A percentile compares a stretch with the other conserved stretches of the same genome.
Conservation (phyloP, 2,888 invertebrate species). For the Drosophila rellima region DNA sequence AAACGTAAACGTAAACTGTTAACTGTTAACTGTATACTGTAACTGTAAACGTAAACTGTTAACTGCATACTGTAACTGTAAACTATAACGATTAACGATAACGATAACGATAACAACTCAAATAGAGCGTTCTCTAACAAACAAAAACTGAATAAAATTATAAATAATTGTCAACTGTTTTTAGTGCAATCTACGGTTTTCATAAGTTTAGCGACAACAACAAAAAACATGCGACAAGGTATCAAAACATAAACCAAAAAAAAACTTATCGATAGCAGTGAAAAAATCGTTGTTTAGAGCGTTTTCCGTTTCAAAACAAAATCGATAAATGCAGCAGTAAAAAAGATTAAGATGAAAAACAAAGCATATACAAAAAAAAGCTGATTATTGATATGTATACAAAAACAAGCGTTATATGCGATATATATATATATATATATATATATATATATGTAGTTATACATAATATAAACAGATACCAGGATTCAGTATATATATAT, state of each 20-base stretch:
- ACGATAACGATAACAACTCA: conserved; percentile 48
- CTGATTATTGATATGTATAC: conserved; percentile 16
- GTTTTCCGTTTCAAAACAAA: conserved; percentile 70
- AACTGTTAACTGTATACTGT: conserved; percentile 42
- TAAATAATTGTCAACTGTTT: conserved; percentile 69
- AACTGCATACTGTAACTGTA: conserved; percentile 28
- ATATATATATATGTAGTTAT: conserved; percentile 65
- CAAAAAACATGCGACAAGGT: conserved; percentile 29
- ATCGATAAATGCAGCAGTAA: conserved; percentile 17
- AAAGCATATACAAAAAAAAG: conserved; percentile 3
- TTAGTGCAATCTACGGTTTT: conserved; percentile 82
- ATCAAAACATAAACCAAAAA: conserved; percentile 21
- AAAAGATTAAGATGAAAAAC: background rate
- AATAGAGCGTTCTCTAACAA: conserved; percentile 54
- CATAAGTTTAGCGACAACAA: conserved; percentile 69
- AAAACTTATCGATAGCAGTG: conserved; percentile 31
- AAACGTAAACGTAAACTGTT: conserved; percentile 48
- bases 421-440: conserved; percentile 44
- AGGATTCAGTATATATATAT: conserved; percentile 13
- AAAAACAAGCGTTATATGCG: conserved; percentile 64
- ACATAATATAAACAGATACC: conserved; percentile 42
- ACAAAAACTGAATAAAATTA: conserved; percentile 7
- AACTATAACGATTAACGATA: conserved; percentile 33
- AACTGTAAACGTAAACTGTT: no score
- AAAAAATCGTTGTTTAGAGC: conserved; percentile 63